phyloP scores from a whole-genome alignment of 2,888 invertebrate species.

The Drepanosiphum platanoidis region DNA sequence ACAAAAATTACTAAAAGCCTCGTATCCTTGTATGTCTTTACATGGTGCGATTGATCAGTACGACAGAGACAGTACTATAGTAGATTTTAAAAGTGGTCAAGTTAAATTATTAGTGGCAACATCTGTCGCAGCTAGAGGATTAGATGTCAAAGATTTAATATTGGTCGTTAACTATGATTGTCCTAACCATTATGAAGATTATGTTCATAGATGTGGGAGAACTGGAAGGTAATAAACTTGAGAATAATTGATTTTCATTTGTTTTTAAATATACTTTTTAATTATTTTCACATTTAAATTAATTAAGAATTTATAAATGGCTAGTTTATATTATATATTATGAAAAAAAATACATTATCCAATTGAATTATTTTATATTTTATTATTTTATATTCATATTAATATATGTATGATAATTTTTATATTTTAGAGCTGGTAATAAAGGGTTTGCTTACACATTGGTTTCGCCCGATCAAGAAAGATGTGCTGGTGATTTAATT shows the following conservation, averaged over 20 bases:
- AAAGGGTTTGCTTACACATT: conserved; percentile 98
- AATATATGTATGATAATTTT: too few relatives aligned
- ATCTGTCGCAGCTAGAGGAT: conserved; percentile 95
- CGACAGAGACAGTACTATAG: conserved; percentile 96
- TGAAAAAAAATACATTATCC: neutral
- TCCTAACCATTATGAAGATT: conserved; percentile 99
- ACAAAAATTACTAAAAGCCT: conserved; percentile 94
- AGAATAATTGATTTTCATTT: too few relatives aligned
- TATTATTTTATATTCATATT: neutral
- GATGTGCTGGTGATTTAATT: conserved; percentile 92
- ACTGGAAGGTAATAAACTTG: conserved; percentile 80
- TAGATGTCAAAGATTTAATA: conserved; percentile 98
- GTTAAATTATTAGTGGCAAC: conserved; percentile 93
- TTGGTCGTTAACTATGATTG: conserved; percentile 99
- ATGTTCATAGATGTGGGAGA: conserved; percentile 95
- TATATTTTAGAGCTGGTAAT: conserved; percentile 84
- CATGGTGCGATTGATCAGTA: conserved; percentile 99
- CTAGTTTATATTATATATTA: neutral
- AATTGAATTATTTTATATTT: neutral
- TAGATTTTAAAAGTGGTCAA: conserved; percentile 96
- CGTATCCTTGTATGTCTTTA: conserved; percentile 95
- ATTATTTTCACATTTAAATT: too few relatives aligned
- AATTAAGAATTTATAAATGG: neutral
- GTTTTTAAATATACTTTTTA: too few relatives aligned
- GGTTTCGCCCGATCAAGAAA: conserved; percentile 91